Conservation (phyloP, 1,140 invertebrate species). For the Rhizoglyphus robini region DNA sequence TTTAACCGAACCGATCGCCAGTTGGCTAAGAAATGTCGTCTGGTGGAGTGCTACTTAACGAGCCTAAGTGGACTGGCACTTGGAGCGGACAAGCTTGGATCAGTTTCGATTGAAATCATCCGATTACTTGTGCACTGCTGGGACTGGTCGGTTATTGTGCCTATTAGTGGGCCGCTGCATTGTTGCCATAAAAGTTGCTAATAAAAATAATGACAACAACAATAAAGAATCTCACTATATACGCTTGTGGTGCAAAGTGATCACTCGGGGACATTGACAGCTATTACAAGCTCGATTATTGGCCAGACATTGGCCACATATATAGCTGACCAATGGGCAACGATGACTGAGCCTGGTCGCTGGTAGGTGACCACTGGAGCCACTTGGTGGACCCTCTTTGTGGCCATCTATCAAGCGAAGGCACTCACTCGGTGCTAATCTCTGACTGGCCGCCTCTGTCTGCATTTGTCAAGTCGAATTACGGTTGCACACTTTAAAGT, state of each 20-base stretch:
- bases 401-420: no score
- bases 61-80: no score
- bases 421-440: no score
- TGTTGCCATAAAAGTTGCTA: conserved; percentile 8
- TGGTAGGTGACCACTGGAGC: no score
- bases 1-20: not conserved
- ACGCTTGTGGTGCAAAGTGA: not conserved
- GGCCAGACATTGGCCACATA: not conserved
- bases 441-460: not conserved
- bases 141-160: not conserved
- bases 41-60: not conserved
- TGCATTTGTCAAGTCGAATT: not conserved
- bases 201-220: conserved; percentile 3
- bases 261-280: conserved; percentile 1
- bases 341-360: no score
- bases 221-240: not conserved
- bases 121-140: not conserved
- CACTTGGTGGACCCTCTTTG: no score
- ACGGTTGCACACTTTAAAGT: not conserved
- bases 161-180: not conserved
- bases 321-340: not conserved
- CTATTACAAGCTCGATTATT: conserved; percentile 8
- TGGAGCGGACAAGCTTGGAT: not conserved
- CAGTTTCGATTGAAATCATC: conserved; percentile 13
- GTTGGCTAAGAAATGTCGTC: no score